Percentiles rank a stretch among this genome's conserved stretches.
Evolutionary conservation across 2,113 vertebrate genomes (phyloP).

Genomic region (Corydoras maculifer): DNA sequence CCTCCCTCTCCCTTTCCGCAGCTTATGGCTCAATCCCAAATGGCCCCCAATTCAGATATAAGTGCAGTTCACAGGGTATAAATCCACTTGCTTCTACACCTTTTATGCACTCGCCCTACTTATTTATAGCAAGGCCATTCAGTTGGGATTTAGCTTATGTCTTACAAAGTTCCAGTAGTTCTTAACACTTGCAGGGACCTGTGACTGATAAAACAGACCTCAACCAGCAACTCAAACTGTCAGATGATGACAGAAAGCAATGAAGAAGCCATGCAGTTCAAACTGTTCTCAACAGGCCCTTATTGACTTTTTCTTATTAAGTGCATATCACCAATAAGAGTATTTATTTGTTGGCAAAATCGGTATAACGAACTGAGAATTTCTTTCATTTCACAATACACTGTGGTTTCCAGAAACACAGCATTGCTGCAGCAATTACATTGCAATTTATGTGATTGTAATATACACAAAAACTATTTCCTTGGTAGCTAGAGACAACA

Average conservation of each 20-base stretch:
- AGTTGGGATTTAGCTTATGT: constrained; percentile 69
- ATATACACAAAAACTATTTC: too few relatives aligned
- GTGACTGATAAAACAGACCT: constrained; percentile 8
- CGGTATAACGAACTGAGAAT: too few relatives aligned
- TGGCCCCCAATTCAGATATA: background rate
- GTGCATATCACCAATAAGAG: background rate
- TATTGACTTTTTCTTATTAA: background rate
- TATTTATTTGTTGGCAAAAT: background rate
- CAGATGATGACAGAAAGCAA: background rate
- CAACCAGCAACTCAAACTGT: constrained; percentile 5
- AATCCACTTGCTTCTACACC: background rate
- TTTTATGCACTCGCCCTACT: background rate
- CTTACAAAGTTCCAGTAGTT: constrained; percentile 80
- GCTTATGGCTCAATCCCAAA: constrained; percentile 1
- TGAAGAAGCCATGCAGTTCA: constrained; percentile 12
- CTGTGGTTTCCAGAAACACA: too few relatives aligned
- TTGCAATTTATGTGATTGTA: too few relatives aligned
- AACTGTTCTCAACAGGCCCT: background rate
- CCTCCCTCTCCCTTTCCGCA: constrained; percentile 9
- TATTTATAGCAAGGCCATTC: background rate
- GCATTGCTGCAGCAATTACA: too few relatives aligned
- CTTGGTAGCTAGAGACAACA: too few relatives aligned
- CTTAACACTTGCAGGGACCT: constrained; percentile 44
- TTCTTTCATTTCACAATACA: too few relatives aligned
- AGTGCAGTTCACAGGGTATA: background rate